Evolutionary conservation across 1,140 invertebrate species (phyloP), one percentile per base, ranked within the genome.

Genomic region (Anastrepha obliqua): DNA sequence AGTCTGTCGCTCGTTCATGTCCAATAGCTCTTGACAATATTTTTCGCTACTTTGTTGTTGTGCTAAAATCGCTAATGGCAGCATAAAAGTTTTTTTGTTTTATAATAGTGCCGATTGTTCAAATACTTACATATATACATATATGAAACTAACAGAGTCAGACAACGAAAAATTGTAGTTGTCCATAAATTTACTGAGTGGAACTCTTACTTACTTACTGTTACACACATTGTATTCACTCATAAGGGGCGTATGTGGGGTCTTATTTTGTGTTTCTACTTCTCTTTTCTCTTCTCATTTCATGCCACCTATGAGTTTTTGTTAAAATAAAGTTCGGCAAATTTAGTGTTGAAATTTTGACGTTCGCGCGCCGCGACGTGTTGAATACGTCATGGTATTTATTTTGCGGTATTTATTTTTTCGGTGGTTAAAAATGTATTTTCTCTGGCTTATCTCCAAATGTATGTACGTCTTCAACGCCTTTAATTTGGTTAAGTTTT

Each of bases 1-100:
- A n/a, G 64, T 20, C 29, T 13, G 8, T 39, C 64, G 39, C 64
- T 67, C 3, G 64, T 7, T 17, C 42, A 17, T 17, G 3, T 44
- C 67, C 15, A 13, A 44, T 42, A 44, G 15, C 39, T 47, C 15
- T 74, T 74, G 39, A 39, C 13, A 13, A 17, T 62, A 1, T 47
- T 74, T 65, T 74, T 74, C 67, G 15, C 67, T 15, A 74, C 39
- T 74, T 74, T 74, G 67, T 74, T 74, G 67, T 42, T 74, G 67
- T 74, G 67, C 67, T 74, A 13, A 47, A n/a, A 42, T 74, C 39
- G 8, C 67, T 47, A 17, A 44, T 0, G 13, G 39, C 67, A 70
- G 2, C 39, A 17, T 70, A 70, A 47, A 65, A 29, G 64, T 65
- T 65, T 65, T 44, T 70, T 3, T 1, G 17, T 47, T 2, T 29